Percentiles rank a stretch among this genome's conserved stretches.
Evolutionary conservation across 2,113 vertebrate species (phyloP).

Genomic region (Cinclus mexicanus): DNA sequence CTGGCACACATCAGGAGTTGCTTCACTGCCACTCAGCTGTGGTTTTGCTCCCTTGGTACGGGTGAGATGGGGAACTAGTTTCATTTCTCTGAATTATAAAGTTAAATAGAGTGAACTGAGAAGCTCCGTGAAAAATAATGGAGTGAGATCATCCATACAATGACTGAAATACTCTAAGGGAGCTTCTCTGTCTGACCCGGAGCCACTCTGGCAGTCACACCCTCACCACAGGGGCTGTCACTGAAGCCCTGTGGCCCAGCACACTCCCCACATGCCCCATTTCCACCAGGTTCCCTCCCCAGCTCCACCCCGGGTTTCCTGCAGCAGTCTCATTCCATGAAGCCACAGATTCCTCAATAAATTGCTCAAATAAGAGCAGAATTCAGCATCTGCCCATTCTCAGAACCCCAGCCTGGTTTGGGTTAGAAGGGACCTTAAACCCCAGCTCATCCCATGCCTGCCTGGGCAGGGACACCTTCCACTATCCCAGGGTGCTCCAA

Average conservation of each 20-base stretch:
- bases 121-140: constrained; percentile 33
- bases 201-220: not conserved
- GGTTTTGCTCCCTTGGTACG: not conserved
- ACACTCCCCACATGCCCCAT: not conserved
- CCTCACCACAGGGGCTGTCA: not conserved
- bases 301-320: not conserved
- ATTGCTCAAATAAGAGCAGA: not conserved
- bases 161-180: not conserved
- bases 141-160: constrained; percentile 21
- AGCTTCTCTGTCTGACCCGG: not conserved
- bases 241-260: not conserved
- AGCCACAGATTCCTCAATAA: not conserved
- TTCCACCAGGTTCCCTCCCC: not conserved
- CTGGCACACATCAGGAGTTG: accelerated
- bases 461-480: not conserved
- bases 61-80: constrained; percentile 3
- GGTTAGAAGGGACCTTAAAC: not conserved
- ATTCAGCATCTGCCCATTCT: not conserved
- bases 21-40: not conserved
- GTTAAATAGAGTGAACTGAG: constrained; percentile 56
- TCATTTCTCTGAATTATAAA: constrained; percentile 17
- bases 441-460: not conserved
- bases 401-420: not conserved
- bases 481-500: not conserved
- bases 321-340: not conserved